Evolutionary conservation across 2,888 invertebrate genomes (phyloP).

Genomic region (Sipha maydis): DNA sequence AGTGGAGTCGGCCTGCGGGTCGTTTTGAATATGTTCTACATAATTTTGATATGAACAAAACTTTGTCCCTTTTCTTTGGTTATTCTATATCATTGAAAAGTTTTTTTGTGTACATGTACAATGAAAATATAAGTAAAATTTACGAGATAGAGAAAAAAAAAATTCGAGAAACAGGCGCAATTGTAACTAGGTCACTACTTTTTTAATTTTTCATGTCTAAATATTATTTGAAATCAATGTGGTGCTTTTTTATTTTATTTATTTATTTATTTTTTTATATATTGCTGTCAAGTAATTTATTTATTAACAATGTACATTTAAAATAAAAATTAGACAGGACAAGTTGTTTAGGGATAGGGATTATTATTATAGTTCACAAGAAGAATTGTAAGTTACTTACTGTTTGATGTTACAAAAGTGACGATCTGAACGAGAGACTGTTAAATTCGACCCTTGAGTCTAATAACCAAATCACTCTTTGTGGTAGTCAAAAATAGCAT

Average conservation of each 20-base stretch:
- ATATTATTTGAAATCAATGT: background rate
- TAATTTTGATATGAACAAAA: slow-evolving; percentile 13
- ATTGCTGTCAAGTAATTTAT: too few relatives aligned
- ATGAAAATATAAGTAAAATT: background rate
- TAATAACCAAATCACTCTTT: slow-evolving; percentile 25
- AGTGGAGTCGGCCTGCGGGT: slow-evolving; percentile 6
- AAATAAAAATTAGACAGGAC: background rate
- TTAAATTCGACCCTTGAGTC: slow-evolving; percentile 15
- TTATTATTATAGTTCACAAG: background rate
- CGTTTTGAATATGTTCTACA: slow-evolving; percentile 38
- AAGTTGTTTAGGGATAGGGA: background rate
- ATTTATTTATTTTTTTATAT: too few relatives aligned
- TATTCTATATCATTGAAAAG: background rate
- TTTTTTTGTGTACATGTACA: background rate
- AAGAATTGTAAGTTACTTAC: background rate
- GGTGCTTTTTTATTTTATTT: too few relatives aligned
- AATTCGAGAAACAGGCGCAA: background rate
- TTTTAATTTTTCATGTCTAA: background rate
- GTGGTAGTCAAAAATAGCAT: slow-evolving; percentile 6
- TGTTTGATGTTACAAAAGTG: background rate
- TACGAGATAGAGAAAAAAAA: background rate
- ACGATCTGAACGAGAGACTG: slow-evolving; percentile 4
- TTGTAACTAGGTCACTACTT: background rate
- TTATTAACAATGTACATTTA: background rate
- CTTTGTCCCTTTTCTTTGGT: background rate